These are phyloP conservation scores for Coptotermes formosanus DNA, from an alignment of 1,140 invertebrate genomes.

Conservation along the genomic window DNA sequence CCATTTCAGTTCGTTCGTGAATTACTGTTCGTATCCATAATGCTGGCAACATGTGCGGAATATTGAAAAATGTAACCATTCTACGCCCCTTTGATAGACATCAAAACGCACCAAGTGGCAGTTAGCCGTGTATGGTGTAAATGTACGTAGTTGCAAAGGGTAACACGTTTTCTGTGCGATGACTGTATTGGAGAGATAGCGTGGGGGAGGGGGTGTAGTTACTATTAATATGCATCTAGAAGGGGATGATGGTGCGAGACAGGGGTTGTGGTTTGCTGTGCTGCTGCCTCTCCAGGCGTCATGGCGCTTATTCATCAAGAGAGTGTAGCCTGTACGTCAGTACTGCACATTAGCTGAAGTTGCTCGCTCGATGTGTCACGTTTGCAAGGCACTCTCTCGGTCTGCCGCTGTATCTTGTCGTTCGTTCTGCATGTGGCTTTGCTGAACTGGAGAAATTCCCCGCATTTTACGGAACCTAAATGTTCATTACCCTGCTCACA, in stretches of 20 bases:
- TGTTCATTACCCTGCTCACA: too few relatives aligned
- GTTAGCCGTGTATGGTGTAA: not conserved
- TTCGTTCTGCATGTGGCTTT: too few relatives aligned
- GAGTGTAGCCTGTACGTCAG: not conserved
- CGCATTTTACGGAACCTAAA: too few relatives aligned
- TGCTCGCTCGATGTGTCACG: too few relatives aligned
- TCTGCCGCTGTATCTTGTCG: too few relatives aligned
- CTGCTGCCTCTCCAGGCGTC: not conserved
- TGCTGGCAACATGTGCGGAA: not conserved
- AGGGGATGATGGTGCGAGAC: not conserved
- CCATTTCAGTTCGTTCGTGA: not conserved
- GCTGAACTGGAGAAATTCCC: too few relatives aligned
- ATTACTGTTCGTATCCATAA: not conserved
- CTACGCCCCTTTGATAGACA: not conserved
- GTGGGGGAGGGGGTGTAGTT: not conserved
- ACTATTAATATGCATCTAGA: not conserved
- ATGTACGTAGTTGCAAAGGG: not conserved
- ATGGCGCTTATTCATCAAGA: not conserved
- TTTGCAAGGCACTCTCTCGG: too few relatives aligned
- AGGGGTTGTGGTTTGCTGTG: conserved; percentile 10
- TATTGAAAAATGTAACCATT: not conserved
- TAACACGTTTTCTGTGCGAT: not conserved
- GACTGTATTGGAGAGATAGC: conserved; percentile 15
- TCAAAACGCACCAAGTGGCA: not conserved
- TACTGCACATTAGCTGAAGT: not conserved